Evolutionary conservation across 92 coral and sea anemone species (phyloP), one percentile per base, ranked within the genome.

Genomic region (Phenganax stokvisi): DNA sequence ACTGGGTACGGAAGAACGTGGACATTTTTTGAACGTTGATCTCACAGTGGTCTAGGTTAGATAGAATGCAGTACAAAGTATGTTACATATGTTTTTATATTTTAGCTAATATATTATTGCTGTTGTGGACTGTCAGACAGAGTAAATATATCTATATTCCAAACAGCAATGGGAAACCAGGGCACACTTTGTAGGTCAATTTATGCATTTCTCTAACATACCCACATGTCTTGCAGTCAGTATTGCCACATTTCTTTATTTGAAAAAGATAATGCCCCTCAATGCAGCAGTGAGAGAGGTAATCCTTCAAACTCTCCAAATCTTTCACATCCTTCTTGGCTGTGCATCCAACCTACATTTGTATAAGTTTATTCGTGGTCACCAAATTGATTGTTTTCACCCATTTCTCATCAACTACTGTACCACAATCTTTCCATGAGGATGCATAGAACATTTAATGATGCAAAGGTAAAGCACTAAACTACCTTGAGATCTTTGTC

Each of bases 1-100:
- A 69, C 85, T 25, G 85, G 77, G 55, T 67, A 81, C 10, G 78
- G 85, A 52, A 80, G 53, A 73, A 37, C 51, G 54, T 81, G 77
- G 65, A 81, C 85, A 27, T 81, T 70, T 52, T 71, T 69, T 16
- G 65, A 28, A 11, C 79, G 25, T 71, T 81, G 62, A 54, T 81
- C 78, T 70, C 78, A 51, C 37, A 81, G 85, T 69, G 85, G 78
- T 81, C 85, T 81, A 57, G 12, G 60, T 51, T 6, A 66, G 30
- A 37, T 51, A 80, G 68, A 31, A 80, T 10, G 52, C 66, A 27
- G 84, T 4, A 75, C 30, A 20, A 55, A 75, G 28, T 54, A 5
- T 71, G 54, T 12, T 17, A 65, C 3, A 65, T 37, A 37, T 37
- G 47, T 37, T 37, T 37, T 61, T 6, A 15, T 61, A 6, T 61